Conservation (phyloP, 2,797 vertebrate genomes). For the Helicolenus hilgendorfi region DNA sequence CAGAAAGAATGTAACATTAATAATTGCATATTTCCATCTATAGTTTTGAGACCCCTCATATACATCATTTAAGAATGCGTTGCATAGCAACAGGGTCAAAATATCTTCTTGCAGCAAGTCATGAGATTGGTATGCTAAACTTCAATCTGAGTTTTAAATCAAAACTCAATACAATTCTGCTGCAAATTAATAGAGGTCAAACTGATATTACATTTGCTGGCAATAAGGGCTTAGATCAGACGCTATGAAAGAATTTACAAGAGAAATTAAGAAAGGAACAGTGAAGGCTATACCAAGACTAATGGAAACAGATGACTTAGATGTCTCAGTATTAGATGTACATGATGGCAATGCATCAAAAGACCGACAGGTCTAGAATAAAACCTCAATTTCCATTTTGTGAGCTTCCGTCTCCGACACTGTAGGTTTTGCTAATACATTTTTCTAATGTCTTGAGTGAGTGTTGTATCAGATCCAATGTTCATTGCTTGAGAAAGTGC, state of each 20-base stretch:
- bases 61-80: neutral
- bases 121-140: neutral
- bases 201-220: neutral
- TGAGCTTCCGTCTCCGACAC: neutral
- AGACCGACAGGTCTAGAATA: slow-evolving; percentile 22
- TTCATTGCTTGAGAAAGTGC: slow-evolving; percentile 28
- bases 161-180: neutral
- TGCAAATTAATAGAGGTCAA: slow-evolving; percentile 34
- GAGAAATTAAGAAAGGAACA: slow-evolving; percentile 12
- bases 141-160: neutral
- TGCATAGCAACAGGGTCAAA: neutral
- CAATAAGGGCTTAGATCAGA: neutral
- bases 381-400: slow-evolving; percentile 10
- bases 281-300: neutral
- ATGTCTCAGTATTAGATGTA: slow-evolving; percentile 32
- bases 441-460: slow-evolving; percentile 12
- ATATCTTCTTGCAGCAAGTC: neutral
- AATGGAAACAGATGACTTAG: slow-evolving; percentile 37
- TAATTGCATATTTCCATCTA: neutral
- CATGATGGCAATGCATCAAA: slow-evolving; percentile 22
- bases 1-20: neutral
- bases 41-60: neutral
- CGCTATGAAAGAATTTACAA: slow-evolving; percentile 5
- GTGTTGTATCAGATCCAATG: slow-evolving; percentile 11
- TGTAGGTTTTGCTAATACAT: slow-evolving; percentile 11